Evolutionary conservation across 2,888 invertebrate species (phyloP).

Genomic region (Hecatera dysodea): DNA sequence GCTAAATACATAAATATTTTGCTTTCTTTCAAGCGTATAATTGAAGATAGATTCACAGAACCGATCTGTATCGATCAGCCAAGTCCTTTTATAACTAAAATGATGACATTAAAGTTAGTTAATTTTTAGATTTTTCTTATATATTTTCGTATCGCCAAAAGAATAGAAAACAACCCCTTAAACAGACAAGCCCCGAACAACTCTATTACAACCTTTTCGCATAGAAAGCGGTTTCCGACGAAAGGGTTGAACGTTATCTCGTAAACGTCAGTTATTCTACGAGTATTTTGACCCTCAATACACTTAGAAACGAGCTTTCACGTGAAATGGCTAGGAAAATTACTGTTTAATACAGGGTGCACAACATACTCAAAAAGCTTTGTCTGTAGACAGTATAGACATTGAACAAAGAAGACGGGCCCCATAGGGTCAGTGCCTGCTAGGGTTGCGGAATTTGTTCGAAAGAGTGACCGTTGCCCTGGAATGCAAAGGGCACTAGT

Average conservation of each 20-base stretch:
- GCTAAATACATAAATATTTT: no score
- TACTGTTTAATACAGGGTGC: conserved; percentile 57
- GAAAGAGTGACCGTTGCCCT: no score
- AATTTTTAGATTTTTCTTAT: neutral
- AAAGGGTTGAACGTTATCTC: conserved; percentile 63
- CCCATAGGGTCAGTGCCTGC: no score
- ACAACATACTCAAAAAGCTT: neutral
- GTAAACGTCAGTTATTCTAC: conserved; percentile 54
- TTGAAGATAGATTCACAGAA: no score
- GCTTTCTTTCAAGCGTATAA: no score
- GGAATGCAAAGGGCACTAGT: no score
- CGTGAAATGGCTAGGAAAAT: conserved; percentile 71
- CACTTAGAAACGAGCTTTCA: conserved; percentile 56
- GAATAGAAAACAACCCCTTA: neutral
- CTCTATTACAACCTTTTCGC: conserved; percentile 43
- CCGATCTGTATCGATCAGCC: no score
- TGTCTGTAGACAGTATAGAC: no score
- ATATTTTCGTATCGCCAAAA: neutral
- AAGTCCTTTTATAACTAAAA: neutral
- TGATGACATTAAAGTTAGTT: no score
- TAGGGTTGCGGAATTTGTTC: no score
- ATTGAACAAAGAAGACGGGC: no score
- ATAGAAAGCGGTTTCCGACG: conserved; percentile 36
- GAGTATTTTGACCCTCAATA: conserved; percentile 47
- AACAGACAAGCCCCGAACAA: conserved; percentile 22